These are phyloP conservation scores for Psix sp. DNA, from an alignment of 1,140 invertebrate genomes.

Conservation along the genomic window DNA sequence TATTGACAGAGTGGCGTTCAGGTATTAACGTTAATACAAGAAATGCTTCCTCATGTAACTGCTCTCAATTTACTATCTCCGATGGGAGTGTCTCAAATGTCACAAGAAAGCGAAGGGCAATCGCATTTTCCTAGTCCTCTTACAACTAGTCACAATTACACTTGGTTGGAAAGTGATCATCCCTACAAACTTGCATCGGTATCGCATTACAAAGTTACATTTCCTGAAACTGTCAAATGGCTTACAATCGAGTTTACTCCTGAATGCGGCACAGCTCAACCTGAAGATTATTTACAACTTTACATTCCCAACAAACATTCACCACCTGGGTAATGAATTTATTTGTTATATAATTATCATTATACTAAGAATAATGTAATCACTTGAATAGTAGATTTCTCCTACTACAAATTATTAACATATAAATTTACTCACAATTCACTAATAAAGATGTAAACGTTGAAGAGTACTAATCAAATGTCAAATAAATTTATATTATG, in stretches of 20 bases:
- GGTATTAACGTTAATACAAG: slow-evolving; percentile 92
- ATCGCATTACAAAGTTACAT: slow-evolving; percentile 91
- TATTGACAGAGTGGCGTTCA: slow-evolving; percentile 89
- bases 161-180: slow-evolving; percentile 96
- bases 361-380: not conserved
- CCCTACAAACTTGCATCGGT: slow-evolving; percentile 95
- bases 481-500: no score
- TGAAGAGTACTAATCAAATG: no score
- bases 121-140: slow-evolving; percentile 66
- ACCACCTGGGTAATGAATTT: slow-evolving; percentile 58
- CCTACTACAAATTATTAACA: no score
- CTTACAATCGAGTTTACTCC: slow-evolving; percentile 95
- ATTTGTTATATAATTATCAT: slow-evolving; percentile 4
- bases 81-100: slow-evolving; percentile 72
- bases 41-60: slow-evolving; percentile 92
- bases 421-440: no score
- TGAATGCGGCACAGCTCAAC: slow-evolving; percentile 93
- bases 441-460: no score
- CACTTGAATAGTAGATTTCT: no score
- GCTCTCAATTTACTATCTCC: slow-evolving; percentile 85
- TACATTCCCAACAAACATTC: slow-evolving; percentile 82
- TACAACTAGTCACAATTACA: slow-evolving; percentile 90
- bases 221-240: slow-evolving; percentile 93
- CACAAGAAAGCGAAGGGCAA: slow-evolving; percentile 69
- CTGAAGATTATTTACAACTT: slow-evolving; percentile 93